Base-by-base conservation (phyloP, 2,797 vertebrate genomes). In the Sarcoramphus papa region DNA sequence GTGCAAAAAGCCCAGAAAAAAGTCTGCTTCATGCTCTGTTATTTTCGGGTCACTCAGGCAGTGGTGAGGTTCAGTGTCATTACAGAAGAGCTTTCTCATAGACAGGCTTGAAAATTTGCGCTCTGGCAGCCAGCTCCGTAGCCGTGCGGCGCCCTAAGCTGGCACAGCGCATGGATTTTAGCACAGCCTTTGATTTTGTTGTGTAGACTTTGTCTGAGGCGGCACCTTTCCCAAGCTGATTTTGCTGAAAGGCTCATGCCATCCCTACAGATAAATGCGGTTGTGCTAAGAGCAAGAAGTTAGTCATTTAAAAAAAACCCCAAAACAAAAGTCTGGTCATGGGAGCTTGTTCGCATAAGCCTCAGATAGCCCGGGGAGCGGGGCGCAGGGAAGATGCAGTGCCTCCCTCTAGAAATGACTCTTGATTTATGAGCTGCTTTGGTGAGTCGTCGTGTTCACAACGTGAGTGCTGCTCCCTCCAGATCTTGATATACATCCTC, bases 171-270 rank as follows among this genome's bases (percentile, higher is more conserved):
- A 25, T 23, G 22, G 80, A 50, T 35, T 64, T 88, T 48, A 82
- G 85, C 64, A 68, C 48, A 43, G 88, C 56, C 62, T 90, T 88
- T 83, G 59, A 56, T 86, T 89, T 90, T 54, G 18, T 35, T 80
- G 56, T 35, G 15, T 25, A 20, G 35, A 17, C 47, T 77, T 48
- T 62, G 84, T 25, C 70, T 75, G 85, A 96, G 73, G 75, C 81
- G 87, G 78, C 94, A 90, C n/a, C 28, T 83, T 80, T 62, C 33
- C 80, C 47, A 57, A n/a, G 64, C 35, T 67, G 85, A 72, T 69
- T 91, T 83, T 74, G 67, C 72, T 11, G 63, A 80, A 62, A 28
- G 45, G 72, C 50, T 85, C 21, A 10, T 6, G 33, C 47, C 59
- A 56, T 21, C 53, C 45, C 83, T 63, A 15, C 14, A 3, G 19